Evolutionary conservation across 2,113 vertebrate species (phyloP).

Genomic region (Chaetops frenatus): DNA sequence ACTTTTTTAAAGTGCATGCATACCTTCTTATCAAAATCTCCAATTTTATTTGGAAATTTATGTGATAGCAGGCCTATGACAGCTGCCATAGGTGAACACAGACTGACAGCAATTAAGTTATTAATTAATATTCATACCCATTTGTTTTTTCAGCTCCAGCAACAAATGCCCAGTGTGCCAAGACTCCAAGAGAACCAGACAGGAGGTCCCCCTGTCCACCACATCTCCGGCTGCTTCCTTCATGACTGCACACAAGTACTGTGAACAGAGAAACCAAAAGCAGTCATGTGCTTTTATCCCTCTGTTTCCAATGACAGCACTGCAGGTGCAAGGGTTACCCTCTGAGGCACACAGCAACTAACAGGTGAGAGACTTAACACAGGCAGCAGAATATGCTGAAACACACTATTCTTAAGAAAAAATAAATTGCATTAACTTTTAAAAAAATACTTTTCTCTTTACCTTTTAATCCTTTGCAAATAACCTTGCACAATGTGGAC

Average conservation of each 20-base stretch:
- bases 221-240: constrained; percentile 90
- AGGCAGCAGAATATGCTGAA: background rate
- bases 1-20: background rate
- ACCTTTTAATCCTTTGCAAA: background rate
- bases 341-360: background rate
- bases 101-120: background rate
- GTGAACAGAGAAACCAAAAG: background rate
- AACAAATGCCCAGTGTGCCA: constrained; percentile 89
- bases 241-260: constrained; percentile 84
- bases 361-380: background rate
- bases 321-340: background rate
- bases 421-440: background rate
- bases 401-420: background rate
- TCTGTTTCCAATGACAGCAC: fast-evolving
- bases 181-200: constrained; percentile 86
- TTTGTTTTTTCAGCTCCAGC: constrained; percentile 78
- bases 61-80: background rate
- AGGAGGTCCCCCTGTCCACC: constrained; percentile 96
- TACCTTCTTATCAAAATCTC: background rate
- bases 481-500: fast-evolving
- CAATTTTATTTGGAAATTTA: background rate
- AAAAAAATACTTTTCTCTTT: background rate
- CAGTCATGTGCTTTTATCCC: background rate
- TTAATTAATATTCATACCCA: constrained; percentile 67
- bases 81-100: background rate